phyloP scores from a whole-genome alignment of 2,113 vertebrate species.

The Callochromis pleurospilus region DNA sequence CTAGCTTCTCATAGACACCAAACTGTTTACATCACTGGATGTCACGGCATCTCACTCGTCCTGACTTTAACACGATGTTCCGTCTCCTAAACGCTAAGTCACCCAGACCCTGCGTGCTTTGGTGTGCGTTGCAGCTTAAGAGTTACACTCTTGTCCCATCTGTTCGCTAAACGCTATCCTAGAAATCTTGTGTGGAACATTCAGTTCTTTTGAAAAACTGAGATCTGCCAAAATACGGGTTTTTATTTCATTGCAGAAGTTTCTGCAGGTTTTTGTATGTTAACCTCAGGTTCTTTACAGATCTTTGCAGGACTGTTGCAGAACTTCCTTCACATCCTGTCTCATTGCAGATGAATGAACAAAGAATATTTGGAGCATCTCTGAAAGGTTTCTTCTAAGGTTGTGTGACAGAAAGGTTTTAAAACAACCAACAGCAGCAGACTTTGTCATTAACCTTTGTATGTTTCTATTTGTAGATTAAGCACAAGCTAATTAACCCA shows the following conservation, averaged over 20 bases:
- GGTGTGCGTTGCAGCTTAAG: too few relatives aligned
- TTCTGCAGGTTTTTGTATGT: background rate
- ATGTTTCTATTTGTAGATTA: background rate
- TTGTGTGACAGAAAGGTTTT: background rate
- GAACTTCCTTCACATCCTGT: background rate
- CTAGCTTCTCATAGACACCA: background rate
- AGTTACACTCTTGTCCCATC: background rate
- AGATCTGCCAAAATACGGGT: background rate
- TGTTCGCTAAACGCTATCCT: background rate
- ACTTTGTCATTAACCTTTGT: background rate
- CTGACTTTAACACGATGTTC: rapidly evolving
- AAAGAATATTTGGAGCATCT: background rate
- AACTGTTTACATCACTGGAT: background rate
- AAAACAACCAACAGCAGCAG: background rate
- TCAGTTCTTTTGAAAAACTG: background rate
- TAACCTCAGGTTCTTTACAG: rapidly evolving
- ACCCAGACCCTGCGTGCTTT: too few relatives aligned
- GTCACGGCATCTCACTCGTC: background rate
- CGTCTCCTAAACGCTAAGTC: rapidly evolving
- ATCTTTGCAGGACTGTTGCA: background rate
- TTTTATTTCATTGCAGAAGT: background rate
- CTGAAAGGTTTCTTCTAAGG: background rate
- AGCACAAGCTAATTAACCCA: background rate
- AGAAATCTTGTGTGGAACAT: background rate
- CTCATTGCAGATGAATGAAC: background rate